These are phyloP conservation scores for Meiosimyza decipiens DNA, from an alignment of 2,888 invertebrate species.

Conservation along the genomic window DNA sequence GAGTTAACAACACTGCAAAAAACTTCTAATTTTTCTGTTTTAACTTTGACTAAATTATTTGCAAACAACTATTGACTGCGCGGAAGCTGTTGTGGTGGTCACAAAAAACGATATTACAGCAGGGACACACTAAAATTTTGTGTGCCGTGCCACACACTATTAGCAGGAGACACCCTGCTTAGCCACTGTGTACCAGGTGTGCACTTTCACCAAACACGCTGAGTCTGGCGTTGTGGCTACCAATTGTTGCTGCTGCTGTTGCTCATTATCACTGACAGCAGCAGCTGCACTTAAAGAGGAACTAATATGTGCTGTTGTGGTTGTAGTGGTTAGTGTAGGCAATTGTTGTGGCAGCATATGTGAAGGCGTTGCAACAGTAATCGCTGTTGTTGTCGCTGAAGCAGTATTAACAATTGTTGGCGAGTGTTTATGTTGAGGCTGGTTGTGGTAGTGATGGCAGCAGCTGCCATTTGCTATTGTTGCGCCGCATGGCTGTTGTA, in stretches of 20 bases:
- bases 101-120: no score
- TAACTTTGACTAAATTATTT: no score
- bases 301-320: constrained; percentile 31
- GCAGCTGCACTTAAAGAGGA: constrained; percentile 34
- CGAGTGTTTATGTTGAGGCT: constrained; percentile 22
- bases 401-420: constrained; percentile 38
- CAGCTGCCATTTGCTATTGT: constrained; percentile 39
- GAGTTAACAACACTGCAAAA: no score
- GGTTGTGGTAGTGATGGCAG: constrained; percentile 21
- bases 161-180: constrained; percentile 68
- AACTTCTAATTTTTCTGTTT: no score
- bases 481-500: constrained; percentile 31
- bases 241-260: constrained; percentile 10
- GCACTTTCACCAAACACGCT: constrained; percentile 66
- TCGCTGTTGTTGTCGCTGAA: constrained; percentile 23
- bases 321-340: constrained; percentile 1
- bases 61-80: no score
- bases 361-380: constrained; percentile 17
- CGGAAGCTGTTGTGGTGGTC: no score
- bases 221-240: constrained; percentile 58
- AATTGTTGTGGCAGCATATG: constrained; percentile 24
- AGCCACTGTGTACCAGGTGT: constrained; percentile 67
- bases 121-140: no score
- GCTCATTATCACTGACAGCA: constrained; percentile 16
- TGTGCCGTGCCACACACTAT: constrained; percentile 36